These are phyloP conservation scores for Papilio polytes DNA, from an alignment of 1,140 invertebrate genomes.

Conservation along the genomic window DNA sequence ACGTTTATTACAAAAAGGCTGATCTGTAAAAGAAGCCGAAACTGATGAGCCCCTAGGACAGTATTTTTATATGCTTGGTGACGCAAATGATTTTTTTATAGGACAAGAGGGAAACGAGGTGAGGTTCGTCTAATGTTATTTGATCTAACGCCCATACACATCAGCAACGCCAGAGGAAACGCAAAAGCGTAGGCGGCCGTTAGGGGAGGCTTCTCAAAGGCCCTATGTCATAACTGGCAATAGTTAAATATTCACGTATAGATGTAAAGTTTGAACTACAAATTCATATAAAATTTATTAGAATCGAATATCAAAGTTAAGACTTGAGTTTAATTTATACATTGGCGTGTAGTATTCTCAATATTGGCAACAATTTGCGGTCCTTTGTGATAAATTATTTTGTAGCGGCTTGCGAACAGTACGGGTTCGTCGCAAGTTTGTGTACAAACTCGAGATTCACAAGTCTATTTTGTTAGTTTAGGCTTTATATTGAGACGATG, in stretches of 20 bases:
- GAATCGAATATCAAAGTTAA: conserved; percentile 4
- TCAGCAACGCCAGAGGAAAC: too few relatives aligned
- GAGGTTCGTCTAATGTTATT: too few relatives aligned
- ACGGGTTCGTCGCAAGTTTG: conserved; percentile 27
- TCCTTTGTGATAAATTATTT: conserved; percentile 33
- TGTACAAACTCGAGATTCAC: conserved; percentile 10
- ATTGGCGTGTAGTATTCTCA: conserved; percentile 19
- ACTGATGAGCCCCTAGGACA: too few relatives aligned
- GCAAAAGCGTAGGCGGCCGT: too few relatives aligned
- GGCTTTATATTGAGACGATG: conserved; percentile 23
- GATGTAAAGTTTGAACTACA: neutral
- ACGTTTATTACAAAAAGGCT: too few relatives aligned
- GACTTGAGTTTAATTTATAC: conserved; percentile 25
- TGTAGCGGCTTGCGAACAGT: conserved; percentile 28
- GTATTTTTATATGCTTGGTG: too few relatives aligned
- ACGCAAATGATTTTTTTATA: too few relatives aligned
- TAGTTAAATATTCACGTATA: neutral
- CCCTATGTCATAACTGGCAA: too few relatives aligned
- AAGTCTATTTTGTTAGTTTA: conserved; percentile 35
- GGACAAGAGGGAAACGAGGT: too few relatives aligned
- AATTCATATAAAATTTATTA: conserved; percentile 4
- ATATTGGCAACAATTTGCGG: conserved; percentile 32
- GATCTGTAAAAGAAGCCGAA: too few relatives aligned
- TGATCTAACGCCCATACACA: too few relatives aligned
- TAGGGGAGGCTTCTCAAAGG: too few relatives aligned